phyloP scores from a whole-genome alignment of 2,113 vertebrate species.

The Ia io region DNA sequence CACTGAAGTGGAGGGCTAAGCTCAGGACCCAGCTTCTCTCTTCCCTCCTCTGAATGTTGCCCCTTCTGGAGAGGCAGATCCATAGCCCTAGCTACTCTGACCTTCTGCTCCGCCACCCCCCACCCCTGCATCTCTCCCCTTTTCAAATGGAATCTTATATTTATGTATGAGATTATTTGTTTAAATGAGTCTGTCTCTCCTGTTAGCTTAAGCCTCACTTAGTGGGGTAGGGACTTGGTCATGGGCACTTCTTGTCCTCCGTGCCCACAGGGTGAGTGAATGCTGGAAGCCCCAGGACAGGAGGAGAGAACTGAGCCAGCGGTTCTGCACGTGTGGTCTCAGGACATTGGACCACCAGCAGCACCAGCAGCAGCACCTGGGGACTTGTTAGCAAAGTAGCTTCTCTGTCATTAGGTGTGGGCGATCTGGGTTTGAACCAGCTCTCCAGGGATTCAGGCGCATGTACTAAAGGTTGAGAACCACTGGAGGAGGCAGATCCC shows the following conservation, averaged over 20 bases:
- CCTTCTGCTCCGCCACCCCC: not conserved
- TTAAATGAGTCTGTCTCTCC: not conserved
- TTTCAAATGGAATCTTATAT: not conserved
- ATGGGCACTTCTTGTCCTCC: not conserved
- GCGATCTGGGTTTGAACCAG: not conserved
- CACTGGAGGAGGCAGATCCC: not conserved
- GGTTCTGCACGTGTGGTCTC: not conserved
- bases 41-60: not conserved
- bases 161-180: not conserved
- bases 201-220: not conserved
- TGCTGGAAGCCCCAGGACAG: not conserved
- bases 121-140: not conserved
- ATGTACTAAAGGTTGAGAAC: not conserved
- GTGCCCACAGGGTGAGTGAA: not conserved
- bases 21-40: not conserved
- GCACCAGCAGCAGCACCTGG: not conserved
- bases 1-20: not conserved
- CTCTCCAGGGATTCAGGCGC: not conserved
- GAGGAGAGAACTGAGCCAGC: not conserved
- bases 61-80: not conserved
- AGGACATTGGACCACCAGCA: no score
- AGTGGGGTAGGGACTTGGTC: not conserved
- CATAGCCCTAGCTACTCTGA: not conserved
- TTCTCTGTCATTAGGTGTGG: not conserved
- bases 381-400: not conserved